These are phyloP conservation scores for Hybognathus amarus DNA, from an alignment of 2,797 vertebrate genomes.

Conservation along the genomic window DNA sequence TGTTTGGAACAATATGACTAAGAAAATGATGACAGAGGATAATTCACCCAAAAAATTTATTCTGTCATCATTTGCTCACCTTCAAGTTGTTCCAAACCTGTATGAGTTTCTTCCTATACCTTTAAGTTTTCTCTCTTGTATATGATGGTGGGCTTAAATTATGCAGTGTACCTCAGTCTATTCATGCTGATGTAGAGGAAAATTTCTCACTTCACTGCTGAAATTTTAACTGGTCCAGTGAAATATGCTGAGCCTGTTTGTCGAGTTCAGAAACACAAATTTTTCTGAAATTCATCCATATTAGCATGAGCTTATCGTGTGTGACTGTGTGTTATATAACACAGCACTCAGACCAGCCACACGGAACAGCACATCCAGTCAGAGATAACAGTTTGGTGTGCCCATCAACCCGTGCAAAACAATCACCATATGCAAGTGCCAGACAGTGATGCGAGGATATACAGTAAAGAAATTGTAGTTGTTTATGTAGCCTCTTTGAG, in stretches of 20 bases:
- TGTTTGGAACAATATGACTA: too few relatives aligned
- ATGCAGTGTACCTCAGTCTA: background rate
- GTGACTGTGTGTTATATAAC: conserved; percentile 52
- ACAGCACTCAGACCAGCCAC: conserved; percentile 63
- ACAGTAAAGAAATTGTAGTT: background rate
- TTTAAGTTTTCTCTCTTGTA: background rate
- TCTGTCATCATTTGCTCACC: too few relatives aligned
- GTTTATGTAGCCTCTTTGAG: conserved; percentile 3
- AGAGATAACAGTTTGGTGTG: conserved; percentile 53
- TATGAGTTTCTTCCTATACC: too few relatives aligned
- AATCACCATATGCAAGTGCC: background rate
- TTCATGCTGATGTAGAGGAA: too few relatives aligned
- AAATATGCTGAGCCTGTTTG: background rate
- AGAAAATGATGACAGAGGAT: too few relatives aligned
- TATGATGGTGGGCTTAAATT: background rate
- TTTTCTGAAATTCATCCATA: conserved; percentile 22
- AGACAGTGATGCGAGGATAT: background rate
- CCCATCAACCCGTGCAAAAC: background rate
- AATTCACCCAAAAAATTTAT: too few relatives aligned
- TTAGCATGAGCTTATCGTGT: conserved; percentile 35
- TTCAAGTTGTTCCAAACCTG: too few relatives aligned
- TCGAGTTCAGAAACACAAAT: background rate
- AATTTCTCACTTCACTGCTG: conserved; percentile 3
- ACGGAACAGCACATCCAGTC: conserved; percentile 64
- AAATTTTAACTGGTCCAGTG: background rate